A percentile compares a stretch with the other conserved stretches of the same genome.
Conservation (phyloP, 1,140 invertebrate species). For the Lepidurus couesii region DNA sequence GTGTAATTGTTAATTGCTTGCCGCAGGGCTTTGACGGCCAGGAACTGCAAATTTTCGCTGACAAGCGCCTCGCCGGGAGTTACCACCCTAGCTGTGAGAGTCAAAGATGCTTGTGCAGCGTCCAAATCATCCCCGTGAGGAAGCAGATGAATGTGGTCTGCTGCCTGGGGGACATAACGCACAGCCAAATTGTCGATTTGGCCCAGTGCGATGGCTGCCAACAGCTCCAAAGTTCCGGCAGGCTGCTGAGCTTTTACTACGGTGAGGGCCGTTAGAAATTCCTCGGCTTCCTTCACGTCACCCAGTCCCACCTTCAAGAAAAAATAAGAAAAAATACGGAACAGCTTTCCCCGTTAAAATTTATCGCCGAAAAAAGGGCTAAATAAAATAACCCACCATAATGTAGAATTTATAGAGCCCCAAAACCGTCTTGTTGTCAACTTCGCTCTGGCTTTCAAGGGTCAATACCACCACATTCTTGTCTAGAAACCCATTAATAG, state of each 20-base stretch:
- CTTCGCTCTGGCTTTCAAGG: background rate
- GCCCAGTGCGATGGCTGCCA: conserved; percentile 12
- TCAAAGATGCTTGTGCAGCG: background rate
- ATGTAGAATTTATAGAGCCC: conserved; percentile 19
- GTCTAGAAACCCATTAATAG: background rate
- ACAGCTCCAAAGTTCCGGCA: background rate
- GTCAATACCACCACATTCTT: background rate
- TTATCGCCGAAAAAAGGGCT: background rate
- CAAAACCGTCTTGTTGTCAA: conserved; percentile 15
- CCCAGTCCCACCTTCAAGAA: conserved; percentile 2
- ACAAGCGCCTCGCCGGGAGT: background rate
- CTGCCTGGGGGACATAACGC: background rate
- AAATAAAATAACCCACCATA: background rate
- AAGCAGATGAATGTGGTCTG: background rate
- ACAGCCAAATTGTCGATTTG: background rate
- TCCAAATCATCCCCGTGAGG: background rate
- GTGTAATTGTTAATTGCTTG: background rate
- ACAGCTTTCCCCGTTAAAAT: background rate
- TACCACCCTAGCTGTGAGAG: background rate
- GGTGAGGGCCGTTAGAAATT: conserved; percentile 10
- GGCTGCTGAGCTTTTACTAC: background rate
- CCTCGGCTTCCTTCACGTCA: conserved; percentile 4
- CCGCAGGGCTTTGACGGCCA: background rate
- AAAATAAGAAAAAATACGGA: background rate
- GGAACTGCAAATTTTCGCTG: background rate